These are phyloP conservation scores for Cosmorhoe ocellata DNA, from an alignment of 2,888 invertebrate species.

Conservation along the genomic window DNA sequence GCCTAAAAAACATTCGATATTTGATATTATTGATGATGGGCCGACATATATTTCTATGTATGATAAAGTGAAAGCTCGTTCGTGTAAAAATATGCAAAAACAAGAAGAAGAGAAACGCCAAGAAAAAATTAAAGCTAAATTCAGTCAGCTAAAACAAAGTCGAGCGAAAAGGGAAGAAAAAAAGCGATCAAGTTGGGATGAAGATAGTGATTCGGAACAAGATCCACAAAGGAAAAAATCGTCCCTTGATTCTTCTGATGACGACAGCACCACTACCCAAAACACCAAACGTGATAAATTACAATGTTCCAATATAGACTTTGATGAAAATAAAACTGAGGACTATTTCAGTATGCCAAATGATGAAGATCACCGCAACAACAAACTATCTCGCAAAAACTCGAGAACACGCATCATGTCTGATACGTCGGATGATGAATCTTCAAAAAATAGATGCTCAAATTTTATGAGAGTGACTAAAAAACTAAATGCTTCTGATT, in stretches of 20 bases:
- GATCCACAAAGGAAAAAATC: constrained; percentile 66
- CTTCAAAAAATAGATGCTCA: constrained; percentile 74
- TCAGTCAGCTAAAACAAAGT: constrained; percentile 93
- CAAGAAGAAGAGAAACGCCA: constrained; percentile 93
- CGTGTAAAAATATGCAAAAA: constrained; percentile 96
- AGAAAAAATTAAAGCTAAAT: constrained; percentile 94
- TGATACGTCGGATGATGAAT: constrained; percentile 89
- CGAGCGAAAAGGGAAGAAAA: constrained; percentile 94
- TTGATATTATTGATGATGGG: constrained; percentile 94
- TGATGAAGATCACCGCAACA: constrained; percentile 77
- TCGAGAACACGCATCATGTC: constrained; percentile 89
- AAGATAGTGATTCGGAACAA: constrained; percentile 89
- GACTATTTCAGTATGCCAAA: constrained; percentile 73
- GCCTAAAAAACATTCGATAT: constrained; percentile 94
- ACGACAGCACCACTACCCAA: constrained; percentile 66
- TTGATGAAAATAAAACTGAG: constrained; percentile 72
- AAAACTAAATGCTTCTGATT: constrained; percentile 81
- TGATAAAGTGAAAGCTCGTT: constrained; percentile 97
- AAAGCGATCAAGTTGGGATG: constrained; percentile 95
- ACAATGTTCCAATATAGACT: constrained; percentile 59
- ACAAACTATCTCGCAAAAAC: constrained; percentile 85
- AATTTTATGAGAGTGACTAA: constrained; percentile 72
- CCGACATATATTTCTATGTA: constrained; percentile 98
- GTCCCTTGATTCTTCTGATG: constrained; percentile 80
- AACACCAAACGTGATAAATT: constrained; percentile 79